Base-by-base conservation (phyloP, 2,888 invertebrate genomes). In the Diabrotica balteata region DNA sequence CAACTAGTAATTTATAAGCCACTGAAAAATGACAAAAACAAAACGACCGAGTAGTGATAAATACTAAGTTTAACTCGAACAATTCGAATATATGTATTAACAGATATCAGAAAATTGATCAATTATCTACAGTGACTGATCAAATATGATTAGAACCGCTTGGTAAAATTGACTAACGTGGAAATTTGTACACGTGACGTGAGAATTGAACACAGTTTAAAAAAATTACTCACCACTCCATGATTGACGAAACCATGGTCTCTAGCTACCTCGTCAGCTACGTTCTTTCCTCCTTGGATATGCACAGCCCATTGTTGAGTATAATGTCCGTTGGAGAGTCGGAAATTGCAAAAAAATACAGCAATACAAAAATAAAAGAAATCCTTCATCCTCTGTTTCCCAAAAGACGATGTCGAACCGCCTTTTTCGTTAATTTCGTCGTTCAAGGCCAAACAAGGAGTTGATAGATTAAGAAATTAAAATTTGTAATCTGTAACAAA, bases 251-350 rank as follows among this genome's bases (percentile, higher is more conserved):
- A 95, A 77, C 94, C 95, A 84, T 95, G 92, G 81, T 93, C 92
- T 73, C 81, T 83, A 66, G 96, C 95, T 54, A 96, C 90, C 51
- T 86, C 86, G 79, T 92, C 90, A 52, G 94, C 95, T 65, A 89
- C 87, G 57, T 84, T 82, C 51, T 87, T 85, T 74, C 87, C 88
- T 70, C 89, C 91, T 32, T 90, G 90, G 79, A 95, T 90, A 81
- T 93, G 91, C 68, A 94, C 92, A 71, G 94, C 95, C 93, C 94
- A 95, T 84, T 93, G 93, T 83, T 93, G 91, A 72, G 93, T 91
- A 83, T 89, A 95, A 81, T 91, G 90, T 59, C 81, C 79, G 65
- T 75, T 71, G 55, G 76, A 70, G 60, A 68, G 67, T 69, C 68
- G 68, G 71, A 72, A 60, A 67, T 67, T 68, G 72, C 69, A 75